Conservation (phyloP, 2,888 invertebrate genomes). For the Athalia rosae region DNA sequence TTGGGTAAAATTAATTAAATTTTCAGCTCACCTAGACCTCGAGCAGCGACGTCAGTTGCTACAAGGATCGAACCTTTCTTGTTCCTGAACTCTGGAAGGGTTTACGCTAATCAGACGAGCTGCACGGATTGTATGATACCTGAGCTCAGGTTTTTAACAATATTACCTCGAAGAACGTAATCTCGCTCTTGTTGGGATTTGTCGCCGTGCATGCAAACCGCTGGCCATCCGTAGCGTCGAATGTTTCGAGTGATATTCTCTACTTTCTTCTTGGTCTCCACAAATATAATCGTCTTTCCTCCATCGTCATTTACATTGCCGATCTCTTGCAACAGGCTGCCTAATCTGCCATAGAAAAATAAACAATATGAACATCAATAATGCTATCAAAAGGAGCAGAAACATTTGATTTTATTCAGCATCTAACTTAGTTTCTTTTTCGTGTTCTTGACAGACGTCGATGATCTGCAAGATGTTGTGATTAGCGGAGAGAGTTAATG, state of each 20-base stretch:
- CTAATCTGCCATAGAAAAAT: constrained; percentile 77
- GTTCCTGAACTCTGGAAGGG: constrained; percentile 84
- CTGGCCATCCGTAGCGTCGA: constrained; percentile 85
- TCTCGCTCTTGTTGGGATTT: constrained; percentile 97
- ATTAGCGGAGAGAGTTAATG: constrained; percentile 90
- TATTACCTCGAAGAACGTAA: constrained; percentile 83
- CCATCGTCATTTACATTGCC: constrained; percentile 86
- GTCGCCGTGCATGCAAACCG: constrained; percentile 96
- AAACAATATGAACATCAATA: not conserved
- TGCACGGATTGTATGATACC: too few species aligned
- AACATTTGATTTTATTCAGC: not conserved
- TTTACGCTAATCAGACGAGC: constrained; percentile 34
- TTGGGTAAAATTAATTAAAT: not conserved
- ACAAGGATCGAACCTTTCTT: constrained; percentile 93
- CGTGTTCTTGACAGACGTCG: constrained; percentile 91
- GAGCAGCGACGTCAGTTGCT: constrained; percentile 98
- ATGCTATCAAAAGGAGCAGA: not conserved
- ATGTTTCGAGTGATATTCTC: constrained; percentile 90
- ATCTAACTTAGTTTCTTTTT: constrained; percentile 82
- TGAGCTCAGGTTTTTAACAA: not conserved
- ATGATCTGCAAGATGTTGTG: constrained; percentile 98
- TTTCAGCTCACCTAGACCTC: constrained; percentile 87
- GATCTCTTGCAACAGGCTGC: constrained; percentile 86
- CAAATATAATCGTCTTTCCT: constrained; percentile 96
- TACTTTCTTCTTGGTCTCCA: constrained; percentile 96